These are phyloP conservation scores for Vicugna pacos DNA, from an alignment of 2,113 vertebrate genomes.

Conservation along the genomic window DNA sequence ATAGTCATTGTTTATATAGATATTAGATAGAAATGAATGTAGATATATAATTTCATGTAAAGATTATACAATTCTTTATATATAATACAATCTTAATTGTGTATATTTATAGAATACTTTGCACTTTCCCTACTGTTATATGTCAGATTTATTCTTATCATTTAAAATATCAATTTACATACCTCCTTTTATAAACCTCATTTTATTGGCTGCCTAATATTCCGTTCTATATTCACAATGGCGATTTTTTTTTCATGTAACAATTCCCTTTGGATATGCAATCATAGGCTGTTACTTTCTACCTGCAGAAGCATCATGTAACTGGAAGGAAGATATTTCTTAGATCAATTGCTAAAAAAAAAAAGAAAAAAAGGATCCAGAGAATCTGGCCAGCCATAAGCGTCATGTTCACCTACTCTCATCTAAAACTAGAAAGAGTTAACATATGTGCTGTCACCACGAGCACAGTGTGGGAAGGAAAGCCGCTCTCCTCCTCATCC, in stretches of 20 bases:
- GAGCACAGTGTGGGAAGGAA: conserved; percentile 59
- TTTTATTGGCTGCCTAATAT: conserved; percentile 33
- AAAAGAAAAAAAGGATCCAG: background rate
- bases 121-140: background rate
- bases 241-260: background rate
- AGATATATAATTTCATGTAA: background rate
- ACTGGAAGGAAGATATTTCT: conserved; percentile 8
- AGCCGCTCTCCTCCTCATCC: conserved; percentile 43
- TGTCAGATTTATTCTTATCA: background rate
- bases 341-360: conserved; percentile 34
- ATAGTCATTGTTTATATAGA: background rate
- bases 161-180: background rate
- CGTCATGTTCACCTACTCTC: conserved; percentile 39
- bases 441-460: conserved; percentile 53
- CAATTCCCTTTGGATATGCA: background rate
- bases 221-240: background rate
- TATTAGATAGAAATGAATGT: background rate
- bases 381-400: conserved; percentile 1
- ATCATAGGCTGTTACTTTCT: background rate
- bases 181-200: background rate
- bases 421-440: conserved; percentile 74
- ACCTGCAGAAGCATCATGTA: background rate
- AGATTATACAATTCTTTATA: background rate
- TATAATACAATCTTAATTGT: background rate
- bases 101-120: background rate